Percentiles rank a stretch among this genome's conserved stretches.
phyloP scores from a whole-genome alignment of 2,888 invertebrate species.

The Aquatica leii region DNA sequence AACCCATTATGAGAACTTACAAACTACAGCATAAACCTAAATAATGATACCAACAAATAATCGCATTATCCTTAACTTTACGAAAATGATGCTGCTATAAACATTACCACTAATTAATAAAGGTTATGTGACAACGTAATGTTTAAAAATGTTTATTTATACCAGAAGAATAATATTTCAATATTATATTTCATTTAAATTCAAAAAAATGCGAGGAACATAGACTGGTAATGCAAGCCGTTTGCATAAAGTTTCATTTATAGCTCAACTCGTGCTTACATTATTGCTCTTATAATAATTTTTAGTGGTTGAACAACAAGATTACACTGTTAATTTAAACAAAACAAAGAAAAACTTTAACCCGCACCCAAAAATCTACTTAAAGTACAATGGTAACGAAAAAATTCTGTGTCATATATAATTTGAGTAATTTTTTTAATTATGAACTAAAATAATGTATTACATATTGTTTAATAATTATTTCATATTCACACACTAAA shows the following conservation, averaged over 20 bases:
- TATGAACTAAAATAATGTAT: slow-evolving; percentile 26
- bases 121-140: slow-evolving; percentile 43
- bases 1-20: not conserved
- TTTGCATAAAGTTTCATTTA: slow-evolving; percentile 52
- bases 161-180: slow-evolving; percentile 47
- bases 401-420: slow-evolving; percentile 10
- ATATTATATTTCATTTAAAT: slow-evolving; percentile 46
- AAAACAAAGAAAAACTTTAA: slow-evolving; percentile 12
- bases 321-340: slow-evolving; percentile 46
- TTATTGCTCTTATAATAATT: slow-evolving; percentile 52
- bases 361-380: not conserved
- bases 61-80: slow-evolving; percentile 36
- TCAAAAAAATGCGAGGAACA: slow-evolving; percentile 26
- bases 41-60: slow-evolving; percentile 34
- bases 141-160: slow-evolving; percentile 38
- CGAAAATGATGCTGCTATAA: slow-evolving; percentile 24
- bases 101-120: slow-evolving; percentile 41
- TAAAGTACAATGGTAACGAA: too few species aligned
- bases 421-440: slow-evolving; percentile 18
- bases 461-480: slow-evolving; percentile 30
- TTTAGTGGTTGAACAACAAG: slow-evolving; percentile 54
- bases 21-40: slow-evolving; percentile 22
- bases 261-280: slow-evolving; percentile 50
- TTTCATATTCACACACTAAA: slow-evolving; percentile 36
- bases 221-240: slow-evolving; percentile 47